Evolutionary conservation across 2,113 vertebrate species (phyloP), one percentile per base, ranked within the genome.

Genomic region (Regulus satrapa): DNA sequence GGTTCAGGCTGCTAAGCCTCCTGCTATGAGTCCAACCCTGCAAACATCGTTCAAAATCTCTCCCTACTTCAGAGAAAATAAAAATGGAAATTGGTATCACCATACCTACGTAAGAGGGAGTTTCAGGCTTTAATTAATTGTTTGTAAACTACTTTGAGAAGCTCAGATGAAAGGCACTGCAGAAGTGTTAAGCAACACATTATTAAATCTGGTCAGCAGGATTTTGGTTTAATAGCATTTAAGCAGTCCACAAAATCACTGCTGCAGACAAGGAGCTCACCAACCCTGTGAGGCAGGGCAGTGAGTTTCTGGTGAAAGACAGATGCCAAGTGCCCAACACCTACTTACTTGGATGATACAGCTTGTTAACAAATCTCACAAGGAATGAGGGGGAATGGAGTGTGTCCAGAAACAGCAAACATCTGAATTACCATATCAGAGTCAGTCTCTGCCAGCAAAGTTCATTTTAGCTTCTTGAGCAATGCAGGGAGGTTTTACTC

Each of bases 91-190:
- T 43, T 64, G 24, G 16, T 48, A 72, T 46, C 87, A 73, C 63
- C 64, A 36, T 78, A 51, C 51, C 85, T 84, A 67, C 3, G 1
- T 71, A 52, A 76, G 41, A 88, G 48, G 76, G 71, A 92, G 81
- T 24, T 54, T 34, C 45, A 96, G 64, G 58, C 59, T 94, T 88
- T 72, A 93, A 85, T 89, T 71, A 93, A 80, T 92, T 84, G 92
- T 91, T 95, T 95, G 77, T 79, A 95, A 97, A 94, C 86, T 94
- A 32, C 64, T 89, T 49, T 34, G 45, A 94, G 78, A 67, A 43
- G 79, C 91, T 90, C 43, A 69, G 64, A 88, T 84, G 81, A 95
- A 94, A 96, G 78, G 76, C 32, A 14, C 43, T 67, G 41, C 61
- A 71, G 52, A 79, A 72, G 36, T 25, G 48, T 40, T 90, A 80